A percentile compares a stretch with the other conserved stretches of the same genome.
These are phyloP conservation scores for Bactericera cockerelli DNA, from an alignment of 1,140 invertebrate genomes.

Conservation along the genomic window DNA sequence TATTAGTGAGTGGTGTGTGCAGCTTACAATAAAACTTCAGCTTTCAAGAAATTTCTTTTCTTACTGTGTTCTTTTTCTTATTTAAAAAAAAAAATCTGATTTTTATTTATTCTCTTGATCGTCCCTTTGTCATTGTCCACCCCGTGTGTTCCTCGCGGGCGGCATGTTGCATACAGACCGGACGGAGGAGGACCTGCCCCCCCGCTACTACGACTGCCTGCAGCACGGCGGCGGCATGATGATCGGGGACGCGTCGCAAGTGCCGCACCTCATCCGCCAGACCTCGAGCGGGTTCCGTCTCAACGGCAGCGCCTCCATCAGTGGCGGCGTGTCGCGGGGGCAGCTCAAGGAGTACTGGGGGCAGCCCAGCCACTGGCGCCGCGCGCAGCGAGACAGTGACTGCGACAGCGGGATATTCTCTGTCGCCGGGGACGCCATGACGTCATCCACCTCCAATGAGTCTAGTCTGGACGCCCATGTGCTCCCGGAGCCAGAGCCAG, in stretches of 20 bases:
- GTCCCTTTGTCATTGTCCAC: too few species aligned
- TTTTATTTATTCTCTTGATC: too few species aligned
- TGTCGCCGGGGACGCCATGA: neutral
- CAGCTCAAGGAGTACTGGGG: neutral
- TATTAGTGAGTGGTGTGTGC: too few species aligned
- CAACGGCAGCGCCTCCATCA: neutral
- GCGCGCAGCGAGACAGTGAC: neutral
- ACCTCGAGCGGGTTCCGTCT: neutral
- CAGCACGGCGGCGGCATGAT: neutral
- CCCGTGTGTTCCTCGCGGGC: too few species aligned
- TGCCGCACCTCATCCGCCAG: neutral
- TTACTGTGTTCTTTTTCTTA: too few species aligned
- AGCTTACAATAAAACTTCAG: too few species aligned
- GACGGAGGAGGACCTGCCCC: too few species aligned
- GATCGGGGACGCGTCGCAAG: neutral
- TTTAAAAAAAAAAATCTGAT: too few species aligned
- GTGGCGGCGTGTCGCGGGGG: neutral
- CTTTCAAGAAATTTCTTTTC: too few species aligned
- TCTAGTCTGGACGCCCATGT: neutral
- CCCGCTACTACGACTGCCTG: neutral
- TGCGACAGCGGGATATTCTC: constrained; percentile 1
- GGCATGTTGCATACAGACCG: too few species aligned
- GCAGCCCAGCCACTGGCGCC: neutral
- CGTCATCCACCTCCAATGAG: neutral
- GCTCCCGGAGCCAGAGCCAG: neutral